Conservation (phyloP, 2,888 invertebrate genomes). For the Brenthis ino region DNA sequence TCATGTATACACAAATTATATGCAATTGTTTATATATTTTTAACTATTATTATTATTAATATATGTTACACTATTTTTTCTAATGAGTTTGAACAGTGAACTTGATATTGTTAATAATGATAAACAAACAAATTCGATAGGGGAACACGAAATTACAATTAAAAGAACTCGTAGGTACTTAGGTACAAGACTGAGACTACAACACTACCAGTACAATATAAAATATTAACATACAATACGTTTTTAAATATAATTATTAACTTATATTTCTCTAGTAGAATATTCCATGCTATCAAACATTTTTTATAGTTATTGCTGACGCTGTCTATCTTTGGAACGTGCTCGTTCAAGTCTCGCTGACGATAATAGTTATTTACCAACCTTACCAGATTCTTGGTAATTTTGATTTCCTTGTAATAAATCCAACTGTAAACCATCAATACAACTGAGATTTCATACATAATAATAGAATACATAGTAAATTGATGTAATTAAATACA, state of each 20-base stretch:
- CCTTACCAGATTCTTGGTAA: constrained; percentile 1
- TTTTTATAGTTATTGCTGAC: not conserved
- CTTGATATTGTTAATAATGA: constrained; percentile 16
- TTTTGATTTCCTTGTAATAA: not conserved
- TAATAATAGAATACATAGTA: constrained; percentile 11
- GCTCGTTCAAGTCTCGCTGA: constrained; percentile 2
- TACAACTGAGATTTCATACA: not conserved
- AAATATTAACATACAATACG: no score
- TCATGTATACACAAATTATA: constrained; percentile 9
- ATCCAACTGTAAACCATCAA: not conserved
- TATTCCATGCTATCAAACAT: not conserved
- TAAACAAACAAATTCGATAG: constrained; percentile 7
- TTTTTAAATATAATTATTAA: constrained; percentile 2
- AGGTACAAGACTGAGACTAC: no score
- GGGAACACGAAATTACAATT: not conserved
- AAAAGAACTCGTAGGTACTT: no score
- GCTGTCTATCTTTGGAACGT: constrained; percentile 9
- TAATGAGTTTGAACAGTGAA: constrained; percentile 5
- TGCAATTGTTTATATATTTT: constrained; percentile 12
- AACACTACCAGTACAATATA: no score
- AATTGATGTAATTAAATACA: constrained; percentile 3
- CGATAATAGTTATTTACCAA: constrained; percentile 13
- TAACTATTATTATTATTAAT: not conserved
- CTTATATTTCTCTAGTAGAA: not conserved
- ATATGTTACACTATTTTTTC: not conserved